Base-by-base conservation (phyloP, 92 coral and sea anemone genomes). In the Umimayanthus kanabou region DNA sequence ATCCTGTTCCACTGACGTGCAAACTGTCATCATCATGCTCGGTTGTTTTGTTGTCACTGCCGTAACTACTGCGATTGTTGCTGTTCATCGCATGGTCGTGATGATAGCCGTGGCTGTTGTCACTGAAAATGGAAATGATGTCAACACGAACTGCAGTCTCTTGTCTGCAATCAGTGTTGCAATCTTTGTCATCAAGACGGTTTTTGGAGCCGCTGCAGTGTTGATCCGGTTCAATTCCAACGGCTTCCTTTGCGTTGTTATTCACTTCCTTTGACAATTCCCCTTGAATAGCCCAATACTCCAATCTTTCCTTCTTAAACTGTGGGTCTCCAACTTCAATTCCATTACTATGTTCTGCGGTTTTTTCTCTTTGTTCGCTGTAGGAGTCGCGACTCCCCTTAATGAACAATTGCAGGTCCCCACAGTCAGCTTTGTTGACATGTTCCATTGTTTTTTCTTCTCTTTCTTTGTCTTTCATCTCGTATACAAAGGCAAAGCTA, bases 11-110 rank as follows among this genome's bases (percentile, higher is more conserved):
- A 45, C 18, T 66, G 58, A 23, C 66, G 77, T 43, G 33, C 40
- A 45, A 29, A 69, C 53, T 47, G 16, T 18, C 33, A 70, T 22
- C 39, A 45, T 20, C 29, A 15, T 57, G 73, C 30, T 80, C 85
- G 7, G 67, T 16, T 33, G 47, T 37, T 71, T 28, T 55, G 43
- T 29, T 80, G 76, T 20, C 15, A 45, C 14, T 43, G 47, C 28
- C 74, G 30, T 76, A 23, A 61, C 65, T 43, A n/a, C 9, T 76
- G 58, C 9, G 53, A 39, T 80, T 81, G 90, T 1, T 80, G 88
- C 15, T 64, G 49, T 64, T 1, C 42, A 16, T 18, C 22, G 65
- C 42, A 50, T 79, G n/a, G 43, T 87, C 25, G 47, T 78, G 42
- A n/a, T 61, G 22, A 26, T 61, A 22, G 58, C 26, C 45, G 22